Evolutionary conservation across 2,113 vertebrate genomes (phyloP).

Genomic region (Eurystomus gularis): DNA sequence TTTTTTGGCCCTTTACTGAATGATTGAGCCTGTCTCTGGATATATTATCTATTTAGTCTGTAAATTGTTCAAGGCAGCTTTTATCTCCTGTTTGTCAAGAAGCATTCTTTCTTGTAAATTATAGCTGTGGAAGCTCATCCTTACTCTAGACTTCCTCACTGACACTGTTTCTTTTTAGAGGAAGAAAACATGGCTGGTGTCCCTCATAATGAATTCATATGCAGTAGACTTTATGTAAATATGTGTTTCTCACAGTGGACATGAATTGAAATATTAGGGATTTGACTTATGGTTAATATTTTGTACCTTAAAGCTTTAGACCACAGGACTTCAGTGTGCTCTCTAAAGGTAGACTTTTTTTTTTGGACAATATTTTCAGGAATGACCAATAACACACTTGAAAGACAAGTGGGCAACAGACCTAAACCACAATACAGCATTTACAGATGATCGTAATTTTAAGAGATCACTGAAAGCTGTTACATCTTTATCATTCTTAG

Average conservation of each 20-base stretch:
- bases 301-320: neutral
- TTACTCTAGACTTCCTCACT: neutral
- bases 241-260: neutral
- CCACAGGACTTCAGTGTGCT: fast-evolving
- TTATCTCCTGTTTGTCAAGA: neutral
- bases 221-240: neutral
- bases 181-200: neutral
- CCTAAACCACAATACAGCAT: neutral
- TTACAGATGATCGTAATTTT: neutral
- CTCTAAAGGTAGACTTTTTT: neutral
- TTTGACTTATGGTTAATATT: neutral
- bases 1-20: neutral
- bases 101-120: neutral
- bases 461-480: neutral
- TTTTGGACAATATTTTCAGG: neutral
- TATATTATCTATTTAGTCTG: neutral
- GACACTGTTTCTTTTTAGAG: neutral
- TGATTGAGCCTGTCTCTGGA: neutral
- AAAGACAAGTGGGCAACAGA: neutral
- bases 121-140: neutral
- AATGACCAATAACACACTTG: neutral
- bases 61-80: neutral
- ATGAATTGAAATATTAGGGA: neutral
- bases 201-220: neutral
- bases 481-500: neutral